Conservation (phyloP, 1,140 invertebrate species). For the Linepithema humile region DNA sequence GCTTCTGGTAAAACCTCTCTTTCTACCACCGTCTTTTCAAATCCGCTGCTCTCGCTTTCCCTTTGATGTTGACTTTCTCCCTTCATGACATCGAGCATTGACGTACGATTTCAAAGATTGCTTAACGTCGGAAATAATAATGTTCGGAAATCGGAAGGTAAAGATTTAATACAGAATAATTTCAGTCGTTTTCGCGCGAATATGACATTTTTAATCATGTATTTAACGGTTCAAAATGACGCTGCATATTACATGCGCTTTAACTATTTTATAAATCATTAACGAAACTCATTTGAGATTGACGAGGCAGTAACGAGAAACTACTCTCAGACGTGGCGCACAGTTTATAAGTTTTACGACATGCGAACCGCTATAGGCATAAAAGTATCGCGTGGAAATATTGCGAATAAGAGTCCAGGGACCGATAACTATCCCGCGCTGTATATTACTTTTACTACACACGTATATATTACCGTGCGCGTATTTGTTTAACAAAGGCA, state of each 20-base stretch:
- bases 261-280: not conserved
- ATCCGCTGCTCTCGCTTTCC: not conserved
- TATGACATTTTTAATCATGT: not conserved
- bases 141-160: not conserved
- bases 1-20: not conserved
- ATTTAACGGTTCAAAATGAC: not conserved
- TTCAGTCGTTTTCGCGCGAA: not conserved
- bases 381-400: constrained; percentile 9
- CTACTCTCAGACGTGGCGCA: not conserved
- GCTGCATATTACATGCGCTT: not conserved
- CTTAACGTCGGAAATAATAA: not conserved
- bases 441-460: not conserved
- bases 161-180: not conserved
- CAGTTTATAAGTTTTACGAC: constrained; percentile 13
- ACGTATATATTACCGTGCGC: not conserved
- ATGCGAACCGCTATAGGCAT: not conserved
- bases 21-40: not conserved
- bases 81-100: not conserved
- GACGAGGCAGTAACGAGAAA: not conserved
- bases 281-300: not conserved
- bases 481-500: too few species aligned
- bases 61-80: constrained; percentile 1
- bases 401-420: not conserved
- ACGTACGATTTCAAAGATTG: constrained; percentile 3
- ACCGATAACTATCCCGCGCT: not conserved